Evolutionary conservation across 2,797 vertebrate species (phyloP).

Genomic region (Rhinella marina): DNA sequence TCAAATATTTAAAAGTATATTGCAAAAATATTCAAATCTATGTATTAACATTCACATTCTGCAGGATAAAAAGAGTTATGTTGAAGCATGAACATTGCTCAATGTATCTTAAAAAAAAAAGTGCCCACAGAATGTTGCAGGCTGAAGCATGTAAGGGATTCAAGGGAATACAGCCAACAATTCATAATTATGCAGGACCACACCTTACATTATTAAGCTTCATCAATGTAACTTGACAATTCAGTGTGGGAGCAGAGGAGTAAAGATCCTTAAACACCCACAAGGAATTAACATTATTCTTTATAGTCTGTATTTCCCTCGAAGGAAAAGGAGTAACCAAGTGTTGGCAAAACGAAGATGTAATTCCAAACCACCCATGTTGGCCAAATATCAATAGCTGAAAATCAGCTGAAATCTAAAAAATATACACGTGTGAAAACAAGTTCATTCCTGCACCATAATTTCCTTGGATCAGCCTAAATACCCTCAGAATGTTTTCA

Average conservation of each 20-base stretch:
- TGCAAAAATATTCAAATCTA: not conserved
- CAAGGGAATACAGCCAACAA: slow-evolving; percentile 9
- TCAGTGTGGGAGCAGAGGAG: slow-evolving; percentile 18
- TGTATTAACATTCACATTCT: not conserved
- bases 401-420: not conserved
- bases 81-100: slow-evolving; percentile 1
- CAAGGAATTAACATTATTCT: slow-evolving; percentile 15
- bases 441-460: not conserved
- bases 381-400: not conserved
- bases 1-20: not conserved
- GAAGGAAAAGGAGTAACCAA: slow-evolving; percentile 7
- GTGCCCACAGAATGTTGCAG: slow-evolving; percentile 33
- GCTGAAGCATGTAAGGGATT: slow-evolving; percentile 45
- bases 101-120: not conserved
- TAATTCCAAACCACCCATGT: not conserved
- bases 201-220: slow-evolving; percentile 39
- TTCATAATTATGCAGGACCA: slow-evolving; percentile 22
- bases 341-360: not conserved
- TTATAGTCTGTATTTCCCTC: not conserved
- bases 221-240: slow-evolving; percentile 36
- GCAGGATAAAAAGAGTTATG: not conserved
- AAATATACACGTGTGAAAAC: not conserved
- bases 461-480: not conserved
- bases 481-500: not conserved
- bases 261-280: not conserved